These are phyloP conservation scores for Conus ventricosus DNA, from an alignment of 1,140 invertebrate genomes.

Conservation along the genomic window DNA sequence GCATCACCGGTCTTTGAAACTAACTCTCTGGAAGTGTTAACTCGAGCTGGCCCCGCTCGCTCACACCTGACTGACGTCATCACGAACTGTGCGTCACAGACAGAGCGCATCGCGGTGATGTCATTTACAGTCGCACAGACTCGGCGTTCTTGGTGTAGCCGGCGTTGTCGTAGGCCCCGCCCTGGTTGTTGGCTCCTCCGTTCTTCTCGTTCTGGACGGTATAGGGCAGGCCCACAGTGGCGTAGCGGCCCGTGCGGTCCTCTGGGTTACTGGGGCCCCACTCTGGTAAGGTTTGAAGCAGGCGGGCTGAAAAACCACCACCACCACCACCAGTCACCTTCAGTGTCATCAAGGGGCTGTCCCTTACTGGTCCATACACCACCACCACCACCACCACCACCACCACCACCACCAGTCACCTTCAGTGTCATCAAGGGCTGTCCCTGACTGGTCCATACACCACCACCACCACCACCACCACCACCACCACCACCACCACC, in stretches of 20 bases:
- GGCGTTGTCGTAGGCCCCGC: background rate
- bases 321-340: background rate
- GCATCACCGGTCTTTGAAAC: background rate
- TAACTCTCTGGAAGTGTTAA: background rate
- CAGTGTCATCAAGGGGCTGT: background rate
- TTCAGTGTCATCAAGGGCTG: too few species aligned
- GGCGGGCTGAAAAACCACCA: constrained; percentile 19
- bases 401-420: too few species aligned
- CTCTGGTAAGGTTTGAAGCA: constrained; percentile 38
- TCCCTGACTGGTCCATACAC: too few species aligned
- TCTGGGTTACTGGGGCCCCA: constrained; percentile 59
- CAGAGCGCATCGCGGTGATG: background rate
- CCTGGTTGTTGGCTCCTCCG: background rate
- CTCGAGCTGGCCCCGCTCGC: background rate
- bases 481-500: too few species aligned
- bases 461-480: too few species aligned
- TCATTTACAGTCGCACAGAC: background rate
- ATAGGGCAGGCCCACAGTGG: background rate
- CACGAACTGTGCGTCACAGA: background rate
- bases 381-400: too few species aligned
- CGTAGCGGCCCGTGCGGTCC: constrained; percentile 49
- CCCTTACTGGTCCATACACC: background rate
- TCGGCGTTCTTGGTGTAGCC: constrained; percentile 7
- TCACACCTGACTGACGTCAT: background rate
- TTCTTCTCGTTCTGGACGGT: background rate